Conservation (phyloP, 2,113 vertebrate genomes). For the Chitala chitala region DNA sequence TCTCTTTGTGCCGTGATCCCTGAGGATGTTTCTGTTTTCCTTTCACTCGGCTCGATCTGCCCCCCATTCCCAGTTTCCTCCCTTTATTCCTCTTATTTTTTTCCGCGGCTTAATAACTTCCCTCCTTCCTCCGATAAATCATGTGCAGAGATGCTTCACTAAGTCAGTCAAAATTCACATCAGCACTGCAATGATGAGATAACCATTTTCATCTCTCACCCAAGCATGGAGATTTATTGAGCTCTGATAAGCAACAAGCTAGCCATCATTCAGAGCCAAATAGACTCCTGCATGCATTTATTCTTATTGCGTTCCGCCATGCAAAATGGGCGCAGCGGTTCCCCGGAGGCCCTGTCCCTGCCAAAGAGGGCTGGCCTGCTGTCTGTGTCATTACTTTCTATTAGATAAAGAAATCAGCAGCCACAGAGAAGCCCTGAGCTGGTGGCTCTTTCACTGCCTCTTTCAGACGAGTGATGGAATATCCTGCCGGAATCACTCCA, state of each 20-base stretch:
- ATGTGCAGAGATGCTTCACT: constrained; percentile 59
- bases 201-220: constrained; percentile 74
- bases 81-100: constrained; percentile 69
- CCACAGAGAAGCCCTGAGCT: constrained; percentile 54
- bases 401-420: constrained; percentile 79
- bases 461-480: constrained; percentile 70
- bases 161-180: constrained; percentile 63
- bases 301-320: constrained; percentile 78
- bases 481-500: constrained; percentile 50
- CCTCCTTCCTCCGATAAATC: constrained; percentile 61
- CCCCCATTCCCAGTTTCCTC: constrained; percentile 35
- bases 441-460: constrained; percentile 60
- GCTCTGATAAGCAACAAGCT: constrained; percentile 73
- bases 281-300: constrained; percentile 77
- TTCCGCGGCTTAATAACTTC: constrained; percentile 68
- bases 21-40: constrained; percentile 10
- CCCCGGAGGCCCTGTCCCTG: constrained; percentile 44
- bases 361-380: constrained; percentile 58
- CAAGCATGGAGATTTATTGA: constrained; percentile 82
- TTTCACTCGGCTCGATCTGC: neutral
- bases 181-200: constrained; percentile 74
- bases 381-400: constrained; percentile 73
- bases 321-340: constrained; percentile 55
- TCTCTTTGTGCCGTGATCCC: neutral
- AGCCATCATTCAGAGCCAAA: constrained; percentile 72